A percentile compares a stretch with the other conserved stretches of the same genome.
Conservation (phyloP, 2,888 invertebrate genomes). For the Agrotis segetum region DNA sequence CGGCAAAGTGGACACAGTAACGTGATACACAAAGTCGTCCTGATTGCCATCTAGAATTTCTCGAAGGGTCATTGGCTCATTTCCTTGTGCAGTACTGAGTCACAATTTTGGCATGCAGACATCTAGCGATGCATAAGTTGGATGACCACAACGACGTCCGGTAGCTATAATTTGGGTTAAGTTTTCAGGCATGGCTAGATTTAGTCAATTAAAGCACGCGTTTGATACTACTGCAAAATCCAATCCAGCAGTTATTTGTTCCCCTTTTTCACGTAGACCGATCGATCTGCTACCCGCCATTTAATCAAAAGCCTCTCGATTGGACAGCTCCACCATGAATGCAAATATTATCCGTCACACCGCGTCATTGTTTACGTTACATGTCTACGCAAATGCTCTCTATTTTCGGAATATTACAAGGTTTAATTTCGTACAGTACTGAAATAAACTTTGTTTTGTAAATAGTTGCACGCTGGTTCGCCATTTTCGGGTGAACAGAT, state of each 20-base stretch:
- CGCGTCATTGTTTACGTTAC: constrained; percentile 59
- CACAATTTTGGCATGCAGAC: constrained; percentile 45
- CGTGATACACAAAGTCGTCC: constrained; percentile 46
- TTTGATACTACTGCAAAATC: no score
- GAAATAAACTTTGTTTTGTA: constrained; percentile 65
- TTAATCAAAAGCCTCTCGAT: constrained; percentile 27
- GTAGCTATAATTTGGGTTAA: constrained; percentile 1
- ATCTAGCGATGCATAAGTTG: constrained; percentile 8
- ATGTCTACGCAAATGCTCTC: constrained; percentile 54
- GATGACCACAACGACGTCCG: neutral
- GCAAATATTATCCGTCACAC: constrained; percentile 51
- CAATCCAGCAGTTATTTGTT: neutral
- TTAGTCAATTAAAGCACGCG: no score
- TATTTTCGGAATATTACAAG: constrained; percentile 56
- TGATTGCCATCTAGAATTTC: constrained; percentile 52
- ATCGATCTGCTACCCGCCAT: constrained; percentile 34
- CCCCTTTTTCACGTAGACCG: neutral
- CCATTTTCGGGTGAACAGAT: constrained; percentile 39
- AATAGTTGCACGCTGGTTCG: constrained; percentile 54
- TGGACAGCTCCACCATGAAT: constrained; percentile 28
- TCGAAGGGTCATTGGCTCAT: constrained; percentile 46
- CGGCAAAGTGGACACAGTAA: constrained; percentile 50
- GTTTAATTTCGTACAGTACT: constrained; percentile 55
- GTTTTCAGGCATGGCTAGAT: neutral
- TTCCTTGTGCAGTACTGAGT: constrained; percentile 38